Evolutionary conservation across 2,113 vertebrate species (phyloP), one percentile per base, ranked within the genome.

Genomic region (Egretta garzetta): DNA sequence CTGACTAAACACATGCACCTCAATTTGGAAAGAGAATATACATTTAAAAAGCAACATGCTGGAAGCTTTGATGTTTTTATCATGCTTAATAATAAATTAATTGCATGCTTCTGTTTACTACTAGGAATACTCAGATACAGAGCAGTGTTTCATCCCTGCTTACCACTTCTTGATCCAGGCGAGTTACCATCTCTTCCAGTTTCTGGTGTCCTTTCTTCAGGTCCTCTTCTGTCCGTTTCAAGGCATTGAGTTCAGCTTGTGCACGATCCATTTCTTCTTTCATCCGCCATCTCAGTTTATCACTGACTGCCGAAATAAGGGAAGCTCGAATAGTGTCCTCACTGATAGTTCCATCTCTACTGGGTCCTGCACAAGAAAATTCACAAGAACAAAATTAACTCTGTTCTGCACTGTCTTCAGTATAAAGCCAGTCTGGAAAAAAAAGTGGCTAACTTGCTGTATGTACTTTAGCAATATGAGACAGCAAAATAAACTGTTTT

Each of bases 251-350:
- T 91, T 99, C 99, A 1, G 99, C 99, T 63, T 99, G 99, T 2
- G 99, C 99, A 35, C 99, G 98, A 97, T 99, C 99, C 99, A 99
- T 99, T 97, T 99, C 99, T 94, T 99, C 99, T 86, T 99, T 99
- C 99, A 99, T 99, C 76, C 99, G 98, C 99, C 99, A 99, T 86
- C 99, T 98, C 90, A 99, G 98, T 79, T 99, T 99, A 96, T 99
- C 99, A 11, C 99, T 99, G 93, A 99, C 99, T 0, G 99, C 99
- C 0, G 99, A 99, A 90, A 99, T 99, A 50, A 99, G 99, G 58
- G 99, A 99, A 2, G 99, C 99, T 9, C 99, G 98, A 92, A 99
- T 99, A 64, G 99, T 99, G 96, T 99, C 99, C 95, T 99, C 99
- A 0, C 99, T 99, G 64, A 99, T 99, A 81, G 99, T 99, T 74